Conservation (phyloP, 2,113 vertebrate species). For the Rhea americana region DNA sequence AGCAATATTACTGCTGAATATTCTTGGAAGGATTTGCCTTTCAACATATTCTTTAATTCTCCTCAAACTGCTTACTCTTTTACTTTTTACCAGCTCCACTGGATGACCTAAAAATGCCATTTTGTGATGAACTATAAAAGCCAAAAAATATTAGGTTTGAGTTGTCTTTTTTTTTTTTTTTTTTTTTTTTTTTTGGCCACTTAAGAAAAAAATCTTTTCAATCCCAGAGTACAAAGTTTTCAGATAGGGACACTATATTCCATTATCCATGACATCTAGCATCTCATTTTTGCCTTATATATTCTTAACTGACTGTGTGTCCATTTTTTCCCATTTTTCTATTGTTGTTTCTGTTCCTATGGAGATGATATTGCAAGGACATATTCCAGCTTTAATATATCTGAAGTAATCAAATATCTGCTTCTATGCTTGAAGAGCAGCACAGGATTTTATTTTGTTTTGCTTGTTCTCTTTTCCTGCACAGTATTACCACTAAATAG, state of each 20-base stretch:
- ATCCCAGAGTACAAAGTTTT: not conserved
- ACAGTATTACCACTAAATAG: not conserved
- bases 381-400: not conserved
- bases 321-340: not conserved
- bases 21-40: constrained; percentile 45
- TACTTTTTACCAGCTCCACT: not conserved
- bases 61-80: not conserved
- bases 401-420: not conserved
- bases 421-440: not conserved
- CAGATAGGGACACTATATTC: not conserved
- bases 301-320: not conserved
- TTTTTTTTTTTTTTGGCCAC: not conserved
- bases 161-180: not conserved
- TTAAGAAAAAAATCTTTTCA: not conserved
- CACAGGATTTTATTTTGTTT: not conserved
- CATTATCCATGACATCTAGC: not conserved
- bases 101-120: constrained; percentile 31
- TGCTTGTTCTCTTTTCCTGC: not conserved
- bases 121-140: constrained; percentile 1
- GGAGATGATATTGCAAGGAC: not conserved
- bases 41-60: constrained; percentile 12
- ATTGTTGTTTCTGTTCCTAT: not conserved
- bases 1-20: constrained; percentile 45
- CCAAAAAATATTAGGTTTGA: not conserved
- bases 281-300: not conserved